These are phyloP conservation scores for Sebastes minor DNA, from an alignment of 2,797 vertebrate species.

Conservation along the genomic window DNA sequence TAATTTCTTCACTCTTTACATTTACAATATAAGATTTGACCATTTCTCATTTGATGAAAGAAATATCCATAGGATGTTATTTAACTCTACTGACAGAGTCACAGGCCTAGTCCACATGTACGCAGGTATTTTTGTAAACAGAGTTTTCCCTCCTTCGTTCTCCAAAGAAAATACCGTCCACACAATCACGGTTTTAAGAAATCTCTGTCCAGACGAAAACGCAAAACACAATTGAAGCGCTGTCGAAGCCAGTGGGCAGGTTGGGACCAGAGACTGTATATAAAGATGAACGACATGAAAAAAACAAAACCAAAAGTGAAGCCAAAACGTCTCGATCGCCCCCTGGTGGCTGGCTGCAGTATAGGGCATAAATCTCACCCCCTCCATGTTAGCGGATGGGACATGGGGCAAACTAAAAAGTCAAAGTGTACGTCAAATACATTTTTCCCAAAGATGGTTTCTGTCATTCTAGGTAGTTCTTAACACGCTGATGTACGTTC, in stretches of 20 bases:
- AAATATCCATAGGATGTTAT: background rate
- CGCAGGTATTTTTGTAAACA: background rate
- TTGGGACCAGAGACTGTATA: background rate
- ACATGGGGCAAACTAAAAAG: too few relatives aligned
- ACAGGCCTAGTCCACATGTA: background rate
- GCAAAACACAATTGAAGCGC: background rate
- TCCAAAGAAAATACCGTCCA: background rate
- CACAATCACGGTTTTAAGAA: background rate
- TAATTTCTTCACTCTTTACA: background rate
- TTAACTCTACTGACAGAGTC: background rate
- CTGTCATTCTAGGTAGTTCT: too few relatives aligned
- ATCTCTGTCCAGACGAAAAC: background rate
- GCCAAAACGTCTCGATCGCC: too few relatives aligned
- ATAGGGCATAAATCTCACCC: too few relatives aligned
- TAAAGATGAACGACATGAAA: too few relatives aligned
- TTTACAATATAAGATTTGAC: background rate
- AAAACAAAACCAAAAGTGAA: too few relatives aligned
- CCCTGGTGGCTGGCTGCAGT: too few relatives aligned
- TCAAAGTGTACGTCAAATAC: too few relatives aligned
- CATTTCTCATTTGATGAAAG: background rate
- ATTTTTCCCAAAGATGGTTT: too few relatives aligned
- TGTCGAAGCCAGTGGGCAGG: background rate
- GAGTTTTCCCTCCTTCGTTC: background rate
- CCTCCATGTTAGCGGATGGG: too few relatives aligned
- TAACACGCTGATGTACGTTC: too few relatives aligned